Evolutionary conservation across 2,113 vertebrate genomes (phyloP).

Genomic region (Brachyhypopomus occidentalis): DNA sequence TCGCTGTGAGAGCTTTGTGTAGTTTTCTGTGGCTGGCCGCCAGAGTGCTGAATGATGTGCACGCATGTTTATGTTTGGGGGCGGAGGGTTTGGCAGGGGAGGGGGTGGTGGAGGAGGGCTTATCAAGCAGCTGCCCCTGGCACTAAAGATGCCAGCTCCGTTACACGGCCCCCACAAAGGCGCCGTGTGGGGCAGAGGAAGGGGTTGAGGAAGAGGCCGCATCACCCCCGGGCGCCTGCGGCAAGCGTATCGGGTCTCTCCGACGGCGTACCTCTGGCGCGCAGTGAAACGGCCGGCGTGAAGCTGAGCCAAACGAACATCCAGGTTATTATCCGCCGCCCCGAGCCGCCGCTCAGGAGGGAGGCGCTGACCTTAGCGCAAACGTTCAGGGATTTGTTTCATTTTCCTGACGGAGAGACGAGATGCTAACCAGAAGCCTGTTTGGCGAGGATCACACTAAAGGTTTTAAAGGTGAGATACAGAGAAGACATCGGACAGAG

Average conservation of each 20-base stretch:
- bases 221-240: constrained; percentile 33
- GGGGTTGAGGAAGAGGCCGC: neutral
- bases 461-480: constrained; percentile 5
- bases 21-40: constrained; percentile 2
- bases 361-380: constrained; percentile 24
- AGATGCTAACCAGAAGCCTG: constrained; percentile 21
- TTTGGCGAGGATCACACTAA: constrained; percentile 19
- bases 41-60: constrained; percentile 21
- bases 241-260: constrained; percentile 16
- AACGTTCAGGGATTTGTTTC: constrained; percentile 18
- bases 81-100: too few species aligned
- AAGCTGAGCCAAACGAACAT: constrained; percentile 43
- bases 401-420: constrained; percentile 12
- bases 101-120: neutral
- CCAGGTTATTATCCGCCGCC: constrained; percentile 24
- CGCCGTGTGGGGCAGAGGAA: constrained; percentile 19
- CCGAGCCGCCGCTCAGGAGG: neutral
- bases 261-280: constrained; percentile 34
- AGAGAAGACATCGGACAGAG: constrained; percentile 7
- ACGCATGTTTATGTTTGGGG: too few species aligned
- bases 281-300: constrained; percentile 22
- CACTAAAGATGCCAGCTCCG: constrained; percentile 31
- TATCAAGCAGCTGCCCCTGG: constrained; percentile 38
- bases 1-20: neutral
- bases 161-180: constrained; percentile 18